Conservation (phyloP, 2,888 invertebrate species). For the Zootermopsis nevadensis region DNA sequence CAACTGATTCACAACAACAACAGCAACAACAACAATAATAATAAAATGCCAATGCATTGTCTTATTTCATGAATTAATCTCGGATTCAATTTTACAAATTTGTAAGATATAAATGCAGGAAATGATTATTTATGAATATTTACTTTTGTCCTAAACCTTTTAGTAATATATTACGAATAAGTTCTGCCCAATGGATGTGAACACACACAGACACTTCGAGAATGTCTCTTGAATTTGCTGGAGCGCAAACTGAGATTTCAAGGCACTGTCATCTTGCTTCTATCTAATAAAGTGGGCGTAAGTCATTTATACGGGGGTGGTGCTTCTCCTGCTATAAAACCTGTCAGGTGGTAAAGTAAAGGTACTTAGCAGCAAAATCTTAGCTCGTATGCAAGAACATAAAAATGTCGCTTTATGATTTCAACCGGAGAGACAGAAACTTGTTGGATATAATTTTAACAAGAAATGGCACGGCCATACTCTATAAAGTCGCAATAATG, state of each 20-base stretch:
- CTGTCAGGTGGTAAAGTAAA: not conserved
- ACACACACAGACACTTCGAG: too few species aligned
- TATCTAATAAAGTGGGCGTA: not conserved
- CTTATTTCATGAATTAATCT: too few species aligned
- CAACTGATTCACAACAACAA: too few species aligned
- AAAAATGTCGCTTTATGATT: not conserved
- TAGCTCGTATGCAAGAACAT: not conserved
- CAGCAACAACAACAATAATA: too few species aligned
- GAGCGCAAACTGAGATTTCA: not conserved
- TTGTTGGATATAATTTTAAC: not conserved
- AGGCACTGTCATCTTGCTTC: not conserved
- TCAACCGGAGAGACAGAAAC: not conserved
- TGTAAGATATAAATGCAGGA: too few species aligned
- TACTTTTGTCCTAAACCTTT: too few species aligned
- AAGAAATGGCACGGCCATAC: not conserved
- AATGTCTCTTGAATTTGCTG: not conserved
- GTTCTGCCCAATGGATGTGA: too few species aligned
- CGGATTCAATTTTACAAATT: too few species aligned
- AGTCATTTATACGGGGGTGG: not conserved
- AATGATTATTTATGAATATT: too few species aligned
- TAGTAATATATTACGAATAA: too few species aligned
- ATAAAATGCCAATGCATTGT: too few species aligned
- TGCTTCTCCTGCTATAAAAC: not conserved
- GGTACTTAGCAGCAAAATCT: too few species aligned
- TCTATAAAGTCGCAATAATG: not conserved